Conservation (phyloP, 2,113 vertebrate genomes). For the Antechinus flavipes region DNA sequence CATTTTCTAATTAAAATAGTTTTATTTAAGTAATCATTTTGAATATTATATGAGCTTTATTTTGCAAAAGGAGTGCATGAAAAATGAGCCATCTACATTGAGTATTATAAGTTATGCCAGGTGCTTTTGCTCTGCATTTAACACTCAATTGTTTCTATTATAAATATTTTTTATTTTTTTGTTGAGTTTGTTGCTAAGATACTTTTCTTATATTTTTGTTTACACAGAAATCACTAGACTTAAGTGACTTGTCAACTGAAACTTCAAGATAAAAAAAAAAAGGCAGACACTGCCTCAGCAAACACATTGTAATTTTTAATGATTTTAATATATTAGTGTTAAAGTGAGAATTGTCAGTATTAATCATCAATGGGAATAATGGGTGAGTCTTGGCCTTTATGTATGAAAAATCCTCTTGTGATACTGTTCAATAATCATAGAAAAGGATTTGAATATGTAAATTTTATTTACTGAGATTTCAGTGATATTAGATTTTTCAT, state of each 20-base stretch:
- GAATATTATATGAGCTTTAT: constrained; percentile 48
- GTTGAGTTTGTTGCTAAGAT: constrained; percentile 39
- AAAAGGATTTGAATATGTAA: constrained; percentile 28
- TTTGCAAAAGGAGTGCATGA: constrained; percentile 36
- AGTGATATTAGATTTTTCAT: constrained; percentile 39
- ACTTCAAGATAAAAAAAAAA: constrained; percentile 37
- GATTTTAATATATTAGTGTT: constrained; percentile 21
- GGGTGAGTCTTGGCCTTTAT: constrained; percentile 31
- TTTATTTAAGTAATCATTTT: constrained; percentile 52
- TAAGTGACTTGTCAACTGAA: constrained; percentile 17
- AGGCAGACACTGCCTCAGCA: background rate
- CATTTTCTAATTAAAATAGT: constrained; percentile 39
- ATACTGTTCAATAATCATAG: constrained; percentile 38
- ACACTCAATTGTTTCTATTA: constrained; percentile 12
- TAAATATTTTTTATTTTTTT: constrained; percentile 24
- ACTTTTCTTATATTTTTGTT: constrained; percentile 33
- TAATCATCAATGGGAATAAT: background rate
- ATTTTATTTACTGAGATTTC: constrained; percentile 48
- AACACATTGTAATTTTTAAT: constrained; percentile 11
- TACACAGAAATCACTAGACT: background rate
- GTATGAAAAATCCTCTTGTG: constrained; percentile 15
- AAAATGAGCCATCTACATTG: background rate
- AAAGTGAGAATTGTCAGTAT: constrained; percentile 32
- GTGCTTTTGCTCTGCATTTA: constrained; percentile 32
- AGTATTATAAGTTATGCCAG: constrained; percentile 23